Evolutionary conservation across 2,888 invertebrate species (phyloP), one percentile per base, ranked within the genome.

Genomic region (Eupeodes luniger): DNA sequence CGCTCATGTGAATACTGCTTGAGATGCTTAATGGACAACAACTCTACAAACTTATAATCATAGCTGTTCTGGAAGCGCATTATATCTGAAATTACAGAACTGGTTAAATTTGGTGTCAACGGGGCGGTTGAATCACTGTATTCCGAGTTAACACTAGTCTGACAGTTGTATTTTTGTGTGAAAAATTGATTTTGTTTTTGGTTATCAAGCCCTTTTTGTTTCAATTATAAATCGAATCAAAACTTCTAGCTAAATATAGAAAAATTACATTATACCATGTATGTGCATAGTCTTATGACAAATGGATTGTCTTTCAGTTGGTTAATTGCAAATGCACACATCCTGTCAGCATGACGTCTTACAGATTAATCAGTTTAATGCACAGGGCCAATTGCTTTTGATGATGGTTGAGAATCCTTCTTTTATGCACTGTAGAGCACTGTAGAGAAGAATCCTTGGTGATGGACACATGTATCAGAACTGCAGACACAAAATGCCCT

Each of bases 261-360:
- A 2, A 19, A 16, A 53, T 19, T 19, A 5, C 40, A 40, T 9
- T 40, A 40, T 40, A 40, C 40, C 5, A 40, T 40, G 40, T 9
- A 40, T 9, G 9, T 40, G 9, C 40, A 40, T 16, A 6, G 55
- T 74, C 47, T 67, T 66, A 55, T 40, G 55, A 55, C 55, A 55
- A 70, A 70, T 72, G 34, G 34, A 34, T 59, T 47, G 11, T 19
- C 3, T 2, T 40, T 9, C 55, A 70, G 49, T 67, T 67, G 34
- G 67, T 6, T 67, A 36, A 70, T 69, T 70, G 40, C 70, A 55
- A 55, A 55, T 36, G 27, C 27, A 69, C 5, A 36, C 62, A 62
- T 82, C 61, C 81, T 78, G 75, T 81, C 82, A 85, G 62, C 77
- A 82, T 74, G 78, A 57, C 57, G 78, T 66, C 77, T 77, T 81